Percentiles rank a stretch among this genome's conserved stretches.
Evolutionary conservation across 1,140 invertebrate genomes (phyloP).

Genomic region (Aphis gossypii): DNA sequence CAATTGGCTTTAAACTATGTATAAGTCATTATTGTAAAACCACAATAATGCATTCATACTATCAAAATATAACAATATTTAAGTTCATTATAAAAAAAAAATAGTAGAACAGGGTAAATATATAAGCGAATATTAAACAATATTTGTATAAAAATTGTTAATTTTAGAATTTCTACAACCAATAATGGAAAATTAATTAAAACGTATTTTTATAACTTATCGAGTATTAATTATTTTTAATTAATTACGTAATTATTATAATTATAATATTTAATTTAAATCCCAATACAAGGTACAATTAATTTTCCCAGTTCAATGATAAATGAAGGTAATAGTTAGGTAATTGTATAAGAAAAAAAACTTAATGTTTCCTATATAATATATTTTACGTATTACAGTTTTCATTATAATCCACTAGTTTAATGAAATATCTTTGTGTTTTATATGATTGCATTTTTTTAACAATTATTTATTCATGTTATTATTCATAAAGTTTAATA

Average conservation of each 20-base stretch:
- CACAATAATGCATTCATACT: background rate
- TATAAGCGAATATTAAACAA: background rate
- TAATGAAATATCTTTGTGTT: background rate
- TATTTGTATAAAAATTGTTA: background rate
- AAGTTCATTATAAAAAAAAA: background rate
- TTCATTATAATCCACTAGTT: background rate
- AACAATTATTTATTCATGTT: no score
- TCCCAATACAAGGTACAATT: background rate
- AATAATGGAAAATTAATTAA: background rate
- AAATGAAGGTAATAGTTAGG: background rate
- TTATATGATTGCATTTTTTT: background rate
- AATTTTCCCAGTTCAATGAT: background rate
- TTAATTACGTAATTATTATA: background rate
- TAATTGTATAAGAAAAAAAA: background rate
- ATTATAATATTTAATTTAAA: slow-evolving; percentile 1
- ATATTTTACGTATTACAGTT: background rate
- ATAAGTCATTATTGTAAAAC: background rate
- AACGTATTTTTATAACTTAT: background rate
- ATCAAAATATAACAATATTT: background rate
- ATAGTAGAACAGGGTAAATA: background rate
- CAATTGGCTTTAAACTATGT: background rate
- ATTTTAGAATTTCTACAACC: background rate
- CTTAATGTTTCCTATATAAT: background rate
- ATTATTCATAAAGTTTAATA: no score
- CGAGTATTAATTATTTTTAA: background rate